These are phyloP conservation scores for Genyomyrus donnyi DNA, from an alignment of 2,113 vertebrate species.

Conservation along the genomic window DNA sequence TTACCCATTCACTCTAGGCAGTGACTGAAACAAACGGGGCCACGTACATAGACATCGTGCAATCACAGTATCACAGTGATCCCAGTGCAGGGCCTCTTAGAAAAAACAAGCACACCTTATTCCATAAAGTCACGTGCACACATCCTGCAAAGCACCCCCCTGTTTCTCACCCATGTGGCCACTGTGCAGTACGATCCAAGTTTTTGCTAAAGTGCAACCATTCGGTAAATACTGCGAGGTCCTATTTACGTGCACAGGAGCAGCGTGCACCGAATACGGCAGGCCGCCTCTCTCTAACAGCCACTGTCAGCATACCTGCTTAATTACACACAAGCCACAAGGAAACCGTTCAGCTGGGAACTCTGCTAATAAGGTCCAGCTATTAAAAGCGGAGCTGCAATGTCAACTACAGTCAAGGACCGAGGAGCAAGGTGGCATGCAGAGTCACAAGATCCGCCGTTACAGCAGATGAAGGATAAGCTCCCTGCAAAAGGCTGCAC, in stretches of 20 bases:
- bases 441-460: background rate
- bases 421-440: background rate
- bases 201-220: background rate
- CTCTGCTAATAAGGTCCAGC: background rate
- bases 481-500: background rate
- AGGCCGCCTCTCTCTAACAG: background rate
- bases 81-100: background rate
- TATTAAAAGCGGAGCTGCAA: background rate
- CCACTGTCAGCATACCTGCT: background rate
- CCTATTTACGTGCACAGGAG: background rate
- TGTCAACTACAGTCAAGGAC: background rate
- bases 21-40: background rate
- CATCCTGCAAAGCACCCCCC: background rate
- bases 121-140: background rate
- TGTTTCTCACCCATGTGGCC: background rate
- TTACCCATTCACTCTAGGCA: background rate
- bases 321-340: background rate
- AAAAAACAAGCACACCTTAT: background rate
- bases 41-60: background rate
- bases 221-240: background rate
- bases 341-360: background rate
- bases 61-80: background rate
- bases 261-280: background rate
- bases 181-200: background rate
- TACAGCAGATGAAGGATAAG: background rate